Percentiles rank a stretch among this genome's conserved stretches.
Evolutionary conservation across 1,140 invertebrate genomes (phyloP).

Genomic region (Aphaenogaster ashmeadi): DNA sequence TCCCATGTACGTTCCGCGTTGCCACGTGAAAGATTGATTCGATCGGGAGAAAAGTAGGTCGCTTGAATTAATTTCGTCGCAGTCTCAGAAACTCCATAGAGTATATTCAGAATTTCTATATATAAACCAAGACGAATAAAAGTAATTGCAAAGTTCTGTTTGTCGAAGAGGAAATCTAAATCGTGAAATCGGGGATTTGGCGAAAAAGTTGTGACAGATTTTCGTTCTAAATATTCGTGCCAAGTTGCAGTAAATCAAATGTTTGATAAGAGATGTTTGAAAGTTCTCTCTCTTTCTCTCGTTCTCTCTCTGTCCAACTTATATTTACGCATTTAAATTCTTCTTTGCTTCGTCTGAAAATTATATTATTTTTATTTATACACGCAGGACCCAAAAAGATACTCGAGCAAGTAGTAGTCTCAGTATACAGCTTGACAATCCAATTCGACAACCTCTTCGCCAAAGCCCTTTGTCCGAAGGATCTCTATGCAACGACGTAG

Average conservation of each 20-base stretch:
- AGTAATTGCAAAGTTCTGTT: not conserved
- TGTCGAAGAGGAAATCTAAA: not conserved
- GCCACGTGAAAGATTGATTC: slow-evolving; percentile 1
- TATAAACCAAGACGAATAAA: not conserved
- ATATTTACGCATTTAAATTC: not conserved
- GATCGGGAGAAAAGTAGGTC: not conserved
- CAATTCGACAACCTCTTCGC: not conserved
- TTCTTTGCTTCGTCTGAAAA: not conserved
- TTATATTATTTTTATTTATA: not conserved
- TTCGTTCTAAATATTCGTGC: not conserved
- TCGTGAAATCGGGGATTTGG: not conserved
- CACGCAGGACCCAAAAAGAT: not conserved
- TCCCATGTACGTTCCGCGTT: not conserved
- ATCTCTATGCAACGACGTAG: not conserved
- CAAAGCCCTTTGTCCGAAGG: not conserved
- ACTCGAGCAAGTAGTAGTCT: not conserved
- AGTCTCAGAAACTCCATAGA: not conserved
- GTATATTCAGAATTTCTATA: not conserved
- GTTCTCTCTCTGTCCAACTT: not conserved
- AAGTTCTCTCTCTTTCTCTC: not conserved
- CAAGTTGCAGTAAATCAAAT: slow-evolving; percentile 4
- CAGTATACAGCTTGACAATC: not conserved
- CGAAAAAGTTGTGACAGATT: not conserved
- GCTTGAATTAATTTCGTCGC: not conserved
- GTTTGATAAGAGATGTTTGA: not conserved